Evolutionary conservation across 2,113 vertebrate species (phyloP).

Genomic region (Chascanopsetta lugubris): DNA sequence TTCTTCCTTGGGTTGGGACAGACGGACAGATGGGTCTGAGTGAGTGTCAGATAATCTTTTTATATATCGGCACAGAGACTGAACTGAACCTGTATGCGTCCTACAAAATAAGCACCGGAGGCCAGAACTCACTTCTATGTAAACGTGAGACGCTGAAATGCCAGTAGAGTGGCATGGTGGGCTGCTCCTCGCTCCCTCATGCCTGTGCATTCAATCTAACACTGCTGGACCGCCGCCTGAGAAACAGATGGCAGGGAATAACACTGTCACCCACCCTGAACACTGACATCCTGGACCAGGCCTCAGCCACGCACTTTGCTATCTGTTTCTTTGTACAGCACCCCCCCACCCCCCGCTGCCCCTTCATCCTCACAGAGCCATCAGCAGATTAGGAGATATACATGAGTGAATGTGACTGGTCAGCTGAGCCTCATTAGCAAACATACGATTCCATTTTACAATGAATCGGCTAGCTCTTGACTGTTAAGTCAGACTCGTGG

Average conservation of each 20-base stretch:
- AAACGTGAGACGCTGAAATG: constrained; percentile 48
- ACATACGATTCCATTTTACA: constrained; percentile 66
- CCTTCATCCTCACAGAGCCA: constrained; percentile 59
- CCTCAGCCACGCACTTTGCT: constrained; percentile 66
- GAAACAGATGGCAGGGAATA: constrained; percentile 82
- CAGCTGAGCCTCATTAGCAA: constrained; percentile 74
- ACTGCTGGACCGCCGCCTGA: constrained; percentile 76
- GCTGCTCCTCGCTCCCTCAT: constrained; percentile 55
- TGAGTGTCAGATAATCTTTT: constrained; percentile 45
- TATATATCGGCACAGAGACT: constrained; percentile 37
- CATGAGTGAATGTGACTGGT: constrained; percentile 71
- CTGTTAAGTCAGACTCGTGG: constrained; percentile 31
- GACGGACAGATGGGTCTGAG: constrained; percentile 68
- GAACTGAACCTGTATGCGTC: constrained; percentile 37
- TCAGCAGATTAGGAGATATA: constrained; percentile 73
- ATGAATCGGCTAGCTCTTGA: constrained; percentile 26
- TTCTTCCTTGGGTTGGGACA: constrained; percentile 42
- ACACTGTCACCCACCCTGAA: constrained; percentile 77
- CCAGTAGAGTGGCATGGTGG: constrained; percentile 46
- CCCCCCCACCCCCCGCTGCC: constrained; percentile 57
- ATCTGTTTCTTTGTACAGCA: constrained; percentile 60
- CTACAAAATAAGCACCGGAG: constrained; percentile 40
- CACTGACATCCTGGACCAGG: constrained; percentile 74
- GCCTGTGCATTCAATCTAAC: constrained; percentile 59
- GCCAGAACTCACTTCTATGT: constrained; percentile 24